Evolutionary conservation across 2,888 invertebrate species (phyloP), one percentile per base, ranked within the genome.

Genomic region (Diloba caeruleocephala): DNA sequence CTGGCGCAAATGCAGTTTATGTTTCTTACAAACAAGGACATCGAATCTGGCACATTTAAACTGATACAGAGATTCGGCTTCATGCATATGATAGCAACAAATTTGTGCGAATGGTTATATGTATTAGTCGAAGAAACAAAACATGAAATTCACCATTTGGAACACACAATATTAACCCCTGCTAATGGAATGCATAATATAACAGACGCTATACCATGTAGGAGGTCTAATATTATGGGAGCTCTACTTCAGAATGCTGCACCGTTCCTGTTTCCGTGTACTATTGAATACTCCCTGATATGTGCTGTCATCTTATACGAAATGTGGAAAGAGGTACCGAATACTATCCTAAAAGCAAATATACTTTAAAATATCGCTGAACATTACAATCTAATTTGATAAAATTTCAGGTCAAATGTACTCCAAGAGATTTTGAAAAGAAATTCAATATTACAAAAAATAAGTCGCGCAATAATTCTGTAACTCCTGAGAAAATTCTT

Each of bases 71-170:
- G 98, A 68, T 97, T 98, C 72, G 98, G 98, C 5, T 94, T 98
- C 31, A 98, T 98, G 98, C 98, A 99, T 82, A 96, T 98, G 96
- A 95, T 98, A 41, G 98, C 98, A 0, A 97, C 98, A 12, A 98
- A 98, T 88, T 88, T 98, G 10, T 98, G 98, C 88, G 98, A 98
- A 74, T 98, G 98, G 98, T 86, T 98, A 38, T 96, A 97, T 81
- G 97, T 98, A 2, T 90, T 98, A 14, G 97, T 98, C 0, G 96
- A 97, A 81, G 98, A 98, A 84, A 98, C 98, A 1, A 96, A 97
- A 79, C 97, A 98, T 81, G 97, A 98, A 85, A 97, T 98, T 63
- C 95, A 96, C 69, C 96, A 96, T 77, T 91, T 97, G 67, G 94
- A 95, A 67, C 94, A 94, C 53, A 78, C 85, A 0, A 81, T 88